These are phyloP conservation scores for Tylochromis polylepis DNA, from an alignment of 2,113 vertebrate species.

Conservation along the genomic window DNA sequence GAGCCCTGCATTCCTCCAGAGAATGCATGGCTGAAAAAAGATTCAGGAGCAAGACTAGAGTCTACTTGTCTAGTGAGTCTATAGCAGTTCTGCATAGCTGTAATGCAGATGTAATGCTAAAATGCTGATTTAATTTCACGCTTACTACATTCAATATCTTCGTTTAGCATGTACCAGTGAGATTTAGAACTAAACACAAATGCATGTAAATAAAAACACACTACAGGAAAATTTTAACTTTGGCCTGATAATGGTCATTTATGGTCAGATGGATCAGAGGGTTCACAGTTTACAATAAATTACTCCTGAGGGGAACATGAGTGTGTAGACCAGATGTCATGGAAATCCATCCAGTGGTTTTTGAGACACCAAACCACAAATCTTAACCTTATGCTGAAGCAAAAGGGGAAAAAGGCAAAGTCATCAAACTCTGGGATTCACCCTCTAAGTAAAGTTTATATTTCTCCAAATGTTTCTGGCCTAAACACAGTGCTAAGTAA, in stretches of 20 bases:
- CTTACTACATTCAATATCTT: not conserved
- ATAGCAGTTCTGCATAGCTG: not conserved
- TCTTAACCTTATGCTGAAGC: not conserved
- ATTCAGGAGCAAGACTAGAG: not conserved
- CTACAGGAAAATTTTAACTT: not conserved
- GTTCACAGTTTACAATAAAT: not conserved
- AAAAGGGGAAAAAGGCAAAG: not conserved
- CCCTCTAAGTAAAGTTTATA: not conserved
- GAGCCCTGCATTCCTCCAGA: not conserved
- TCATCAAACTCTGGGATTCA: not conserved
- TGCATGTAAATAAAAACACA: not conserved
- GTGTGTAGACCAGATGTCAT: not conserved
- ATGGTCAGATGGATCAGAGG: not conserved
- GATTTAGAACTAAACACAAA: not conserved
- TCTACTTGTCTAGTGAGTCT: not conserved
- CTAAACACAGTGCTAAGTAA: not conserved
- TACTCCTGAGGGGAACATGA: not conserved
- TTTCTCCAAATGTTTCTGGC: not conserved
- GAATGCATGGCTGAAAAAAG: not conserved
- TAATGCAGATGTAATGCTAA: not conserved
- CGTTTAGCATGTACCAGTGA: not conserved
- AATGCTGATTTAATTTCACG: not conserved
- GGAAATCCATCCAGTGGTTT: not conserved
- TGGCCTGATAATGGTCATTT: not conserved
- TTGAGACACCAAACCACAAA: not conserved